Conservation (phyloP, 2,888 invertebrate species). For the Clitarchus hookeri region DNA sequence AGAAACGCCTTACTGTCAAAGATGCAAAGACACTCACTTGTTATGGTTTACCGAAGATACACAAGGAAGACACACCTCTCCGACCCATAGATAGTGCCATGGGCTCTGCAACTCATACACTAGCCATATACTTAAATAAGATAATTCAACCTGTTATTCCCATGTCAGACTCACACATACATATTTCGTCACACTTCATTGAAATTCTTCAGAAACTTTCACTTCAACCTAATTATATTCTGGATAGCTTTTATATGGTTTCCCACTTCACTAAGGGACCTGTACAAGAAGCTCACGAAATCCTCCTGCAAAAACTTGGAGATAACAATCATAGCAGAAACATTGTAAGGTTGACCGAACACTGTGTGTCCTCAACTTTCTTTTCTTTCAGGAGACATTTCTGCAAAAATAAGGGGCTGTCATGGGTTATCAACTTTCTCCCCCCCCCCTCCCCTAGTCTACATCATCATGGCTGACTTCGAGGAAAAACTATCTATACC, state of each 20-base stretch:
- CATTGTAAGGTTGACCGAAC: not conserved
- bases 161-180: not conserved
- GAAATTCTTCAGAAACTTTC: not conserved
- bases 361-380: not conserved
- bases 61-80: slow-evolving; percentile 20
- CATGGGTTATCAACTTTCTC: not conserved
- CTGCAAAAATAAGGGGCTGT: not conserved
- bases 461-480: too few species aligned
- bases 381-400: not conserved
- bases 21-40: not conserved
- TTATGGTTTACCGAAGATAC: slow-evolving; percentile 30
- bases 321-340: not conserved
- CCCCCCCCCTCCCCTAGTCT: too few species aligned
- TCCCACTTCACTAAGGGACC: slow-evolving; percentile 28
- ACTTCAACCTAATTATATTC: not conserved
- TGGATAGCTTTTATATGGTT: slow-evolving; percentile 25
- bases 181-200: not conserved
- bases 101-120: slow-evolving; percentile 29
- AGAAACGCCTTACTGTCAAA: not conserved
- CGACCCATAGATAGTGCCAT: slow-evolving; percentile 28
- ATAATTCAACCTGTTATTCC: not conserved
- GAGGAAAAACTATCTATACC: too few species aligned
- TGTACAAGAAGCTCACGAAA: slow-evolving; percentile 22
- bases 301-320: not conserved
- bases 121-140: slow-evolving; percentile 22